Percentiles rank a stretch among this genome's conserved stretches.
Evolutionary conservation across 2,888 invertebrate species (phyloP).

Genomic region (Steromphala cineraria): DNA sequence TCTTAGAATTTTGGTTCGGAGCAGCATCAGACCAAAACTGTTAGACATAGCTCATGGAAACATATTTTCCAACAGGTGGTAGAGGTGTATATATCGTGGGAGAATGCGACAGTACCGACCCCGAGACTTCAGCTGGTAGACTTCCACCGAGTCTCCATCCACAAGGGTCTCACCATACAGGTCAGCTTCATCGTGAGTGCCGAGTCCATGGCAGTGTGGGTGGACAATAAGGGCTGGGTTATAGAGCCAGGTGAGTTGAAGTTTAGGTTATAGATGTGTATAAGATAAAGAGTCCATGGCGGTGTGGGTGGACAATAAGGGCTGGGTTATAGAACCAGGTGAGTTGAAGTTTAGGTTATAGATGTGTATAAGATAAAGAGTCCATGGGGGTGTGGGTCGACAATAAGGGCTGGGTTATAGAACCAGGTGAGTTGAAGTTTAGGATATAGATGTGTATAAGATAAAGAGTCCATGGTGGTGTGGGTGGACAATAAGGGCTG

Average conservation of each 20-base stretch:
- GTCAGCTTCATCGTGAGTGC: slow-evolving; percentile 44
- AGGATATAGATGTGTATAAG: too few species aligned
- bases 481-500: slow-evolving; percentile 26
- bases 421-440: too few species aligned
- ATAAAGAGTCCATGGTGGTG: not conserved
- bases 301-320: slow-evolving; percentile 18
- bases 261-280: too few species aligned
- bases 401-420: slow-evolving; percentile 24
- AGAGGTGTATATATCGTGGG: slow-evolving; percentile 68
- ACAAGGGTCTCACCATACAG: slow-evolving; percentile 25
- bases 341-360: too few species aligned
- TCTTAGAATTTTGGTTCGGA: too few species aligned
- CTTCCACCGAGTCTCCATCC: slow-evolving; percentile 46
- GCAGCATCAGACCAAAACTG: too few species aligned
- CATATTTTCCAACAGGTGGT: slow-evolving; percentile 48
- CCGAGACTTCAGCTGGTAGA: slow-evolving; percentile 60
- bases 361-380: too few species aligned
- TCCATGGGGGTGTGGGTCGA: slow-evolving; percentile 1
- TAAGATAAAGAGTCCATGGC: too few species aligned
- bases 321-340: slow-evolving; percentile 20
- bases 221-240: slow-evolving; percentile 45
- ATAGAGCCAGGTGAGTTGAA: slow-evolving; percentile 48
- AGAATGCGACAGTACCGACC: slow-evolving; percentile 50
- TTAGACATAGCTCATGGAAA: too few species aligned
- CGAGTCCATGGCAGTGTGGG: slow-evolving; percentile 59